Evolutionary conservation across 37 sponge, comb jelly and placozoan species (phyloP), one percentile per base, ranked within the genome.

Genomic region (Lycopodina hypogea): DNA sequence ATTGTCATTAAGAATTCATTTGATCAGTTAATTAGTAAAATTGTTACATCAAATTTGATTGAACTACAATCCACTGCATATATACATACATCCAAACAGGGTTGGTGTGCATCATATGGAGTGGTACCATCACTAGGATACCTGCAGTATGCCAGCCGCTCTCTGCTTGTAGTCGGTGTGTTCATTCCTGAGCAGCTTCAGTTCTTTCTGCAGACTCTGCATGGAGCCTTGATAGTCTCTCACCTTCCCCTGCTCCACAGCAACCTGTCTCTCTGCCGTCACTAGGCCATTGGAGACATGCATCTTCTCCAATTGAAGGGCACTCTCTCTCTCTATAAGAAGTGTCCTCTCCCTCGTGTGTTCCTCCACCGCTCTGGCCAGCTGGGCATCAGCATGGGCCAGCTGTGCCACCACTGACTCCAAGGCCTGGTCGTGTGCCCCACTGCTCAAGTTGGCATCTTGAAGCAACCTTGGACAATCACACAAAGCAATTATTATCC

Each of bases 141-240:
- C 91, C 78, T 87, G 93, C 0, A 93, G 81, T 56, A 93, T 89
- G 55, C 72, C 68, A 65, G 88, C 41, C 14, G 94, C 94, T 48
- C 80, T 85, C 60, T 86, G 81, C 66, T 86, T 89, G 71, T 93
- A 93, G 18, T 93, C 94, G 0, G 69, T 60, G 65, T 86, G 74
- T 37, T 93, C 90, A 38, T 79, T 70, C 57, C 72, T 74, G 30
- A 79, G 62, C 42, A 50, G 24, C 2, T 60, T 62, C 9, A 78
- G 72, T 30, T 90, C 83, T 55, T 57, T 72, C 32, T 74, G 72
- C 2, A 56, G 68, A 33, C 53, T 35, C 64, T 61, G 56, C 29
- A 86, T 67, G 22, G 74, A 24, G 17, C 65, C 56, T 37, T 80
- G 87, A 34, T 41, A 68, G 50, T 80, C 87, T 0, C 59, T 33